Conservation (phyloP, 2,797 vertebrate genomes). For the Fistularia tabacaria region DNA sequence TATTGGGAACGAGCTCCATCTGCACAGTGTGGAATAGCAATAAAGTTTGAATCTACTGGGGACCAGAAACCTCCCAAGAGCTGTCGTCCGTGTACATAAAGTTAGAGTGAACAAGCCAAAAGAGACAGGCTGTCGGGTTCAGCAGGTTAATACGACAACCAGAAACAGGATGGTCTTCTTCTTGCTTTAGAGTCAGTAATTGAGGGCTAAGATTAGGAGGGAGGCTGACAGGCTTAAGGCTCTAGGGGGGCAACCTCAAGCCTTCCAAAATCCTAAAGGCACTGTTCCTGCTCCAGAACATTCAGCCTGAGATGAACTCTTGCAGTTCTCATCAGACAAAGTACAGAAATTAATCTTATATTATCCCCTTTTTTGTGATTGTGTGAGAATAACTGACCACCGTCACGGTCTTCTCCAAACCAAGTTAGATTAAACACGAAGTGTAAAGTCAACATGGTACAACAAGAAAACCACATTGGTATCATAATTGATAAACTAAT, state of each 20-base stretch:
- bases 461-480: too few species aligned
- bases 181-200: slow-evolving; percentile 61
- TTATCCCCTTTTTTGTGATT: too few species aligned
- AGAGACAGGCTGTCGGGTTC: slow-evolving; percentile 42
- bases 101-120: slow-evolving; percentile 39
- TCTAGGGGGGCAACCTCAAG: slow-evolving; percentile 38
- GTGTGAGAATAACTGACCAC: too few species aligned
- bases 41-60: slow-evolving; percentile 61
- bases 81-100: slow-evolving; percentile 34
- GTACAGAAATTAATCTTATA: slow-evolving; percentile 15
- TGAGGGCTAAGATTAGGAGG: slow-evolving; percentile 56
- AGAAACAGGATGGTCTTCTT: slow-evolving; percentile 42
- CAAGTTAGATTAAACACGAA: too few species aligned
- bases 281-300: slow-evolving; percentile 29
- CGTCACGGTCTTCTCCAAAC: too few species aligned
- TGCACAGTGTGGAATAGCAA: slow-evolving; percentile 50
- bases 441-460: too few species aligned
- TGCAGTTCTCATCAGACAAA: slow-evolving; percentile 53
- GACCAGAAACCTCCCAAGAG: slow-evolving; percentile 52
- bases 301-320: slow-evolving; percentile 18
- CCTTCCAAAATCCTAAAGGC: slow-evolving; percentile 23
- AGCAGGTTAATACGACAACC: slow-evolving; percentile 48
- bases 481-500: too few species aligned
- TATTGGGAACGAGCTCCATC: slow-evolving; percentile 25
- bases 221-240: slow-evolving; percentile 46